These are phyloP conservation scores for Atherinosoma microstoma DNA, from an alignment of 2,797 vertebrate species.

Conservation along the genomic window DNA sequence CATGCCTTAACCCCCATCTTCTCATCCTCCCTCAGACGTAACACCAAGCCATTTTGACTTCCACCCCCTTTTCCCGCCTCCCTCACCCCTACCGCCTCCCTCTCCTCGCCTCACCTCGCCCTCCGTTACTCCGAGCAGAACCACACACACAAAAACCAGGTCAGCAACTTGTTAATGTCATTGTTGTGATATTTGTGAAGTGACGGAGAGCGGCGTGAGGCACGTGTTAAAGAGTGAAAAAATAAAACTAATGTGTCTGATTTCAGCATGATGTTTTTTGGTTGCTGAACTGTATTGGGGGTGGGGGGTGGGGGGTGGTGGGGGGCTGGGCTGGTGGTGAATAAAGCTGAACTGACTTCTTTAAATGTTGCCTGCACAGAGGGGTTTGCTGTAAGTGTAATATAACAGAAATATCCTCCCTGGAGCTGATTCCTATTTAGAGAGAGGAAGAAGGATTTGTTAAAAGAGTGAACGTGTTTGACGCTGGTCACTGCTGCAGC, in stretches of 20 bases:
- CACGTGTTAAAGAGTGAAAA: slow-evolving; percentile 51
- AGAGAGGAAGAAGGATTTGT: slow-evolving; percentile 32
- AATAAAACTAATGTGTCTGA: slow-evolving; percentile 51
- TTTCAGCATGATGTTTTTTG: slow-evolving; percentile 32
- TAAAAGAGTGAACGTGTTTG: slow-evolving; percentile 20
- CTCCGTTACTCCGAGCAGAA: slow-evolving; percentile 62
- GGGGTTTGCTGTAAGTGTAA: slow-evolving; percentile 26
- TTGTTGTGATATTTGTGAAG: slow-evolving; percentile 71
- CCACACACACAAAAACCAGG: slow-evolving; percentile 77
- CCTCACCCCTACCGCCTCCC: slow-evolving; percentile 23
- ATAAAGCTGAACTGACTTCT: slow-evolving; percentile 28
- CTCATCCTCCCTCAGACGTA: slow-evolving; percentile 16
- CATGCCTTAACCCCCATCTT: slow-evolving; percentile 20
- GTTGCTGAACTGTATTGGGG: slow-evolving; percentile 6
- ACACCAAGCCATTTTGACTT: slow-evolving; percentile 40
- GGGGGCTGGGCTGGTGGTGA: neutral
- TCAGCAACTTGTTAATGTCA: slow-evolving; percentile 78
- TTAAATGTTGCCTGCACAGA: slow-evolving; percentile 6
- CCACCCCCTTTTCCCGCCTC: slow-evolving; percentile 29
- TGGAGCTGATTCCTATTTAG: slow-evolving; percentile 9
- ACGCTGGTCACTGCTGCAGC: neutral
- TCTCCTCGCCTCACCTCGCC: slow-evolving; percentile 34
- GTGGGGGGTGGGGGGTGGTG: neutral
- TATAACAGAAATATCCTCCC: slow-evolving; percentile 15
- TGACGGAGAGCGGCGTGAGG: slow-evolving; percentile 11